Base-by-base conservation (phyloP, 2,113 vertebrate species). In the Accipiter virgatus region DNA sequence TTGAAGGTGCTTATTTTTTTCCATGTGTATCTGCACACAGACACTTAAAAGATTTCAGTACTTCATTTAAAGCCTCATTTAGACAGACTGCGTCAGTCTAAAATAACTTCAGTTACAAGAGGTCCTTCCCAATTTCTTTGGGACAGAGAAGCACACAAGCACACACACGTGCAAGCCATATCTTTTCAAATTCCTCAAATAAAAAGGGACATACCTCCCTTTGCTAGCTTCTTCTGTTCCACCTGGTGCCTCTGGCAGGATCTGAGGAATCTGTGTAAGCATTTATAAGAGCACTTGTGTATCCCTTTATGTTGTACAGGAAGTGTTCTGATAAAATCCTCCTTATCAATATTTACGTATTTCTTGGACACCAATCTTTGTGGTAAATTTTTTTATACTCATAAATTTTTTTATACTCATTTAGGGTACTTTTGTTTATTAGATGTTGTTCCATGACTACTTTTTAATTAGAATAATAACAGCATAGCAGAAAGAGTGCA, bases 91-190 rank as follows among this genome's bases (percentile, higher is more conserved):
- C 48, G 31, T 63, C 43, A 11, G 19, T 50, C 45, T 90, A 62
- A 93, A 80, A 38, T 38, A 86, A 16, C 19, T 86, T 80, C 8
- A 73, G 3, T 36, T 84, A 14, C 31, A 36, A 13, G 31, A 52
- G 10, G 16, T 81, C 22, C 48, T 22, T 72, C n/a, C 26, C 52
- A 18, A 3, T 84, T 86, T 86, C 52, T 56, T 59, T 36, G n/a
- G 21, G 34, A 38, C 40, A 45, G 43, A 90, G 45, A 92, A 62
- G 26, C n/a, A 58, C 0, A 16, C 16, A 80, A 17, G 72, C 0
- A 7, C 13, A 5, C 14, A 6, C 7, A 6, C 20, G 29, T 15
- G 15, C 15, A n/a, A 12, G 21, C n/a, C 2, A 0, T 38, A 34
- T 32, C 10, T 85, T 86, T 82, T 77, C 27, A 38, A 91, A 56